phyloP scores from a whole-genome alignment of 2,888 invertebrate genomes.

The Electrophaes corylata region DNA sequence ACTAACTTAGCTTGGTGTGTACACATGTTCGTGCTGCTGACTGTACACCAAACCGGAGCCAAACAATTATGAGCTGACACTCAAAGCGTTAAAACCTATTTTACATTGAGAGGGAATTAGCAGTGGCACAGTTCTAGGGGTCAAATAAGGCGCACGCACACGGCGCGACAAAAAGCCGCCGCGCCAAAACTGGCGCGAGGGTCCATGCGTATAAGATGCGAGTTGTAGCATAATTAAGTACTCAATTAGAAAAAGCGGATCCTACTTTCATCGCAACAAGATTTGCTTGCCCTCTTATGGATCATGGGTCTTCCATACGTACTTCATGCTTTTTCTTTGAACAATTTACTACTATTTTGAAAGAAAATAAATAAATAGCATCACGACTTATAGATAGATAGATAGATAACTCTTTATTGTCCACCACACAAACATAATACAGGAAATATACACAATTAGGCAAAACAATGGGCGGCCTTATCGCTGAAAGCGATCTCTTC shows the following conservation, averaged over 20 bases:
- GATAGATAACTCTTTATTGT: no score
- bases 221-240: slow-evolving; percentile 35
- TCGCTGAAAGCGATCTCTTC: no score
- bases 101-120: background rate
- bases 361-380: no score
- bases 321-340: background rate
- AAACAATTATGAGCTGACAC: background rate
- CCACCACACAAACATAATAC: no score
- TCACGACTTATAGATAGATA: no score
- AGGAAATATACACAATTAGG: no score
- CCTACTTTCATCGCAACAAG: slow-evolving; percentile 31
- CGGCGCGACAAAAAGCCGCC: slow-evolving; percentile 31
- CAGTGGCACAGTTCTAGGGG: slow-evolving; percentile 23
- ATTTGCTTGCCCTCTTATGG: slow-evolving; percentile 32
- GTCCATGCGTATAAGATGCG: slow-evolving; percentile 25
- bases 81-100: background rate
- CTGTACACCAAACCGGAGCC: background rate
- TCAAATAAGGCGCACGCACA: slow-evolving; percentile 37
- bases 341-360: background rate
- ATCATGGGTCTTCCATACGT: slow-evolving; percentile 7
- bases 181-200: slow-evolving; percentile 18
- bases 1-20: no score
- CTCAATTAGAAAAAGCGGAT: slow-evolving; percentile 39
- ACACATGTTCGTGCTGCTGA: no score
- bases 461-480: no score